A percentile compares a stretch with the other conserved stretches of the same genome.
Evolutionary conservation across 2,113 vertebrate species (phyloP).

Genomic region (Rissa tridactyla): DNA sequence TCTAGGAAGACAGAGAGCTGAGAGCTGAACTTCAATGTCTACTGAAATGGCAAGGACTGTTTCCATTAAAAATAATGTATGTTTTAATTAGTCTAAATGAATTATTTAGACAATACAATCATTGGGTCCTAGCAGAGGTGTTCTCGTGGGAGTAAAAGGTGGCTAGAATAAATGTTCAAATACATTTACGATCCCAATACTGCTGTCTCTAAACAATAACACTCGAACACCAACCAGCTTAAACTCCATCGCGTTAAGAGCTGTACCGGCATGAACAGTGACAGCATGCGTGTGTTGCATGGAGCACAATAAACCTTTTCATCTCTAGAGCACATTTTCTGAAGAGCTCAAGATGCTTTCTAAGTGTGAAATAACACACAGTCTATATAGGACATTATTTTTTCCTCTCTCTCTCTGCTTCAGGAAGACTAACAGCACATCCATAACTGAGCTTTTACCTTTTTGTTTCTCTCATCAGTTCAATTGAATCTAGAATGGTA

Average conservation of each 20-base stretch:
- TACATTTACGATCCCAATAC: background rate
- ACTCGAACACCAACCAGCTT: fast-evolving
- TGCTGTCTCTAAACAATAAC: background rate
- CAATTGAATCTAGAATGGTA: background rate
- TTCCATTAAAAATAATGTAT: background rate
- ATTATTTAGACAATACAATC: background rate
- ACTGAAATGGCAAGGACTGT: background rate
- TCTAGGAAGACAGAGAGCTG: background rate
- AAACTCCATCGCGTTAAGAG: background rate
- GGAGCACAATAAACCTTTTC: background rate
- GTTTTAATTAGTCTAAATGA: background rate
- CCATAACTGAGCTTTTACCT: background rate
- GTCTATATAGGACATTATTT: background rate
- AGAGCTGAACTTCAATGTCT: background rate
- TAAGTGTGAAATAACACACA: background rate
- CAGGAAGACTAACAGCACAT: background rate
- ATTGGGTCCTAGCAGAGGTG: background rate
- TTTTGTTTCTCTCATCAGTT: background rate
- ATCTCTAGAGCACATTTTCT: background rate
- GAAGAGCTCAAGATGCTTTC: background rate
- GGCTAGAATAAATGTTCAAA: background rate
- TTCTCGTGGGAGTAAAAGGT: background rate
- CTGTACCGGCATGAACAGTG: background rate
- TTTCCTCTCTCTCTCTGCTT: background rate
- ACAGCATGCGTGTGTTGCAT: background rate